phyloP scores from a whole-genome alignment of 2,113 vertebrate species.

The Heteronetta atricapilla region DNA sequence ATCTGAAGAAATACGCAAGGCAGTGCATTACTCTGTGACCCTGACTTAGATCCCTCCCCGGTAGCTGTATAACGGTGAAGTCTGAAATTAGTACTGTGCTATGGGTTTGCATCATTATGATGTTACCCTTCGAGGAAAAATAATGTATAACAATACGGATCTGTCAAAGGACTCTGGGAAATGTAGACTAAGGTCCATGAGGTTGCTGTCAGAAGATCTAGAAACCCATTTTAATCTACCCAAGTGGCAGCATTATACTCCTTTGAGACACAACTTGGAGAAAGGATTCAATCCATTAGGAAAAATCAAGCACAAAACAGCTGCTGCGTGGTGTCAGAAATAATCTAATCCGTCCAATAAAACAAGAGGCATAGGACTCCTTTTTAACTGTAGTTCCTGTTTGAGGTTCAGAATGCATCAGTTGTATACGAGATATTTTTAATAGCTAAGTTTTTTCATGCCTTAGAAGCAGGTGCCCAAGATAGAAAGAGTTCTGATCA shows the following conservation, averaged over 20 bases:
- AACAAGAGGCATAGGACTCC: rapidly evolving
- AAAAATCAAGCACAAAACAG: background rate
- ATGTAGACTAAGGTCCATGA: background rate
- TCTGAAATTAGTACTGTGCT: background rate
- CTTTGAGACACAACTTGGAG: background rate
- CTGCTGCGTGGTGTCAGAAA: background rate
- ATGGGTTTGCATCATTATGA: background rate
- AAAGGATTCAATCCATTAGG: background rate
- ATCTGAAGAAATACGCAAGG: background rate
- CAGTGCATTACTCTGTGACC: background rate
- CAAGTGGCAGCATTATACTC: background rate
- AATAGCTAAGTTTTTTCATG: background rate
- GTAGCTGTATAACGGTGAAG: background rate
- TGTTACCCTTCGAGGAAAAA: background rate
- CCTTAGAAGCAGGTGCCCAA: background rate
- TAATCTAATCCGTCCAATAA: background rate
- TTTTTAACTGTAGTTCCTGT: background rate
- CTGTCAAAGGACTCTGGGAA: background rate
- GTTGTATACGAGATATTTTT: background rate
- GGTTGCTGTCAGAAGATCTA: background rate
- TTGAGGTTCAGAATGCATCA: background rate
- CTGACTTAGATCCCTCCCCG: background rate
- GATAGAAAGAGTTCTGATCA: background rate
- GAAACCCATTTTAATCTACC: background rate
- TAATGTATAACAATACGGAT: background rate